Conservation (phyloP, 2,113 vertebrate species). For the Pollimyrus isidori region DNA sequence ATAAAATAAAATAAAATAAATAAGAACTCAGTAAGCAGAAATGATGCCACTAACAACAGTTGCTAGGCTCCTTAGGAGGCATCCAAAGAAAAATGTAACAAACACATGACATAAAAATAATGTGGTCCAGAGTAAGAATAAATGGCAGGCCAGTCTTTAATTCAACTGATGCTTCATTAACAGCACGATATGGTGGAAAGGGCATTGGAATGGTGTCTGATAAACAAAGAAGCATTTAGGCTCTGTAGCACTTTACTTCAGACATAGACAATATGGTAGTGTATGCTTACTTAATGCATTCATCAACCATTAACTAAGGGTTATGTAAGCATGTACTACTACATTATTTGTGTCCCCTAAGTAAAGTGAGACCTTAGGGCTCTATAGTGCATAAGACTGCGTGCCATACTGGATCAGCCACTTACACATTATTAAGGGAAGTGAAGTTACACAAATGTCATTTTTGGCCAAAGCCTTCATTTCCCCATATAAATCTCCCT, state of each 20-base stretch:
- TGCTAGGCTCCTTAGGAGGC: neutral
- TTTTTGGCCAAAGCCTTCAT: neutral
- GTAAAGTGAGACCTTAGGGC: neutral
- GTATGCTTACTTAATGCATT: neutral
- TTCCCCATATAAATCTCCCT: neutral
- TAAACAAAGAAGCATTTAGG: neutral
- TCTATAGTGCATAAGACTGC: neutral
- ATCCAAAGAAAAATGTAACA: neutral
- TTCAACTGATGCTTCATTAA: neutral
- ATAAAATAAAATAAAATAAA: neutral
- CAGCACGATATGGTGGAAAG: neutral
- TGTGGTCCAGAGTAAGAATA: neutral
- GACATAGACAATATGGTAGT: neutral
- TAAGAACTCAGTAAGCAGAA: neutral
- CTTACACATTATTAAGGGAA: neutral
- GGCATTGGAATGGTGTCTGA: neutral
- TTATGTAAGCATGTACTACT: neutral
- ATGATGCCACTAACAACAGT: neutral
- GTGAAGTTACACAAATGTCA: neutral
- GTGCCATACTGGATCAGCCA: neutral
- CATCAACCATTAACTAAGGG: neutral
- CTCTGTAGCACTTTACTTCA: neutral
- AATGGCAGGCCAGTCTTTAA: neutral
- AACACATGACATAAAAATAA: neutral
- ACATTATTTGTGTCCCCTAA: neutral